phyloP scores from a whole-genome alignment of 2,797 vertebrate species.

The Poecile montanus region DNA sequence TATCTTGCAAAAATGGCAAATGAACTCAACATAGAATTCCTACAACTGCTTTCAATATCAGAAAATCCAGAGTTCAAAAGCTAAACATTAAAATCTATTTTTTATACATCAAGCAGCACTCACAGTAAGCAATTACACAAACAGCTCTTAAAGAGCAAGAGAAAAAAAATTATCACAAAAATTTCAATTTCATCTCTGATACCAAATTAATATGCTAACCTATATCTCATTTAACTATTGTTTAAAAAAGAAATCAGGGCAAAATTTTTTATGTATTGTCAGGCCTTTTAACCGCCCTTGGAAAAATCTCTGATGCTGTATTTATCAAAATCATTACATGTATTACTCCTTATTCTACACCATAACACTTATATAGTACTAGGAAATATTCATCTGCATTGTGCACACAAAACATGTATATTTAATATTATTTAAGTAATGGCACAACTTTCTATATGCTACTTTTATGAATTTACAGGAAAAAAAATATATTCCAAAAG shows the following conservation, averaged over 20 bases:
- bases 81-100: background rate
- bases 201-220: background rate
- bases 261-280: background rate
- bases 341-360: background rate
- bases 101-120: background rate
- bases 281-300: background rate
- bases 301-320: background rate
- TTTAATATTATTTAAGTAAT: background rate
- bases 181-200: background rate
- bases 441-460: background rate
- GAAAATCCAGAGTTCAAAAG: background rate
- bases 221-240: background rate
- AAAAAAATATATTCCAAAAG: background rate
- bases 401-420: background rate
- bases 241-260: background rate
- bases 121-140: background rate
- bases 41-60: background rate
- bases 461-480: background rate
- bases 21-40: fast-evolving
- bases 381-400: background rate
- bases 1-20: background rate
- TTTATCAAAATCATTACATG: background rate
- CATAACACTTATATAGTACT: background rate
- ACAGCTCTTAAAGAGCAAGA: background rate
- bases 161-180: background rate